Conservation (phyloP, 2,797 vertebrate genomes). For the Neosilurus hyrtlii region DNA sequence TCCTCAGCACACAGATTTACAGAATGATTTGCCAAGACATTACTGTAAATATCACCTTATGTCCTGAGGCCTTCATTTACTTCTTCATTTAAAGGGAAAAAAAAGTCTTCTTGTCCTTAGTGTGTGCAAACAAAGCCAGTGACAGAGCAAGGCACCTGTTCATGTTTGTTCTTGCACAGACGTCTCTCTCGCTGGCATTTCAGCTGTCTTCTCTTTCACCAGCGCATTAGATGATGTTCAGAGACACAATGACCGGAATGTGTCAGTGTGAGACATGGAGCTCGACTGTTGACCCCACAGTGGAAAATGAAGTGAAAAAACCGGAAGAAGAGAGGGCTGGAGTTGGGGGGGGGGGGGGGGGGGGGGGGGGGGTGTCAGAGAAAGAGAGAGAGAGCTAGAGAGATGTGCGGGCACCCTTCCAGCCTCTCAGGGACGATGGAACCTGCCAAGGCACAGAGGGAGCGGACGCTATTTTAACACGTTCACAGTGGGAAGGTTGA, state of each 20-base stretch:
- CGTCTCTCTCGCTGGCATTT: slow-evolving; percentile 20
- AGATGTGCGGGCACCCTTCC: slow-evolving; percentile 11
- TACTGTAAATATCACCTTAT: slow-evolving; percentile 3
- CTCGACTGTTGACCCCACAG: slow-evolving; percentile 25
- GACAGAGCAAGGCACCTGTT: slow-evolving; percentile 39
- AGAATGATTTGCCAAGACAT: neutral
- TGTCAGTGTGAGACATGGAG: slow-evolving; percentile 28
- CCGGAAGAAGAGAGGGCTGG: slow-evolving; percentile 24
- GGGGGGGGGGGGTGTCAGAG: slow-evolving; percentile 26
- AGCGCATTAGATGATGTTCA: slow-evolving; percentile 17
- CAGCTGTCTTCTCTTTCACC: slow-evolving; percentile 4
- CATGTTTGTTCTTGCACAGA: slow-evolving; percentile 31
- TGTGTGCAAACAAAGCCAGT: slow-evolving; percentile 50
- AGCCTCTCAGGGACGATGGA: slow-evolving; percentile 73
- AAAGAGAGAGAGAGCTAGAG: neutral
- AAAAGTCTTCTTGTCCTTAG: slow-evolving; percentile 35
- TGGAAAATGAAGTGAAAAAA: slow-evolving; percentile 35
- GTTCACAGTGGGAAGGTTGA: slow-evolving; percentile 17
- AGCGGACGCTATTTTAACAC: slow-evolving; percentile 42
- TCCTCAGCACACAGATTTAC: slow-evolving; percentile 6
- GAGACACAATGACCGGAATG: slow-evolving; percentile 21
- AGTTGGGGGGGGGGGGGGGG: slow-evolving; percentile 50
- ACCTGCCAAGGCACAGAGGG: slow-evolving; percentile 64
- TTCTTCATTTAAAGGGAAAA: neutral
- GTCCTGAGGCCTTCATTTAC: slow-evolving; percentile 26